These are phyloP conservation scores for Netelia melanura DNA, from an alignment of 2,888 invertebrate species.

Conservation along the genomic window DNA sequence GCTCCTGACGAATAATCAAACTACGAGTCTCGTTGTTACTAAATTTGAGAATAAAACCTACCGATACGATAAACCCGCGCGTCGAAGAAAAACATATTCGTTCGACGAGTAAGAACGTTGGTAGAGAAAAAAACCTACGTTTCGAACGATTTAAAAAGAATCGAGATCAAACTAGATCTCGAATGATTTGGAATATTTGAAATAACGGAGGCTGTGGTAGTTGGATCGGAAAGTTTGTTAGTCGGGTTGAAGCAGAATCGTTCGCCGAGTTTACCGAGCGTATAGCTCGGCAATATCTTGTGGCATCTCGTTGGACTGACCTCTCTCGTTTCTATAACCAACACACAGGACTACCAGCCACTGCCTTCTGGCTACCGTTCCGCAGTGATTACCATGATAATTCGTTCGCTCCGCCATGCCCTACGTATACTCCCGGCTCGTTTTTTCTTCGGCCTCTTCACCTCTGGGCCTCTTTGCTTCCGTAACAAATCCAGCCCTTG, in stretches of 20 bases:
- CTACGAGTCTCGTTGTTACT: too few relatives aligned
- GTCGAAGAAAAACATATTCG: too few relatives aligned
- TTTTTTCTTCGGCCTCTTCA: conserved; percentile 4
- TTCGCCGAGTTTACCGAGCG: conserved; percentile 54
- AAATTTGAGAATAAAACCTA: too few relatives aligned
- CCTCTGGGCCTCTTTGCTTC: background rate
- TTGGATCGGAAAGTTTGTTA: background rate
- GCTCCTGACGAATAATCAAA: too few relatives aligned
- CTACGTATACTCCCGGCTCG: conserved; percentile 60
- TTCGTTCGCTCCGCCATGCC: conserved; percentile 74
- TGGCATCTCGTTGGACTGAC: conserved; percentile 75
- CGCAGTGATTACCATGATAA: conserved; percentile 79
- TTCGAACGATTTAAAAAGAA: too few relatives aligned
- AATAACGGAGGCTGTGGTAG: too few relatives aligned
- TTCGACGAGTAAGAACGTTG: too few relatives aligned
- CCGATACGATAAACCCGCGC: too few relatives aligned
- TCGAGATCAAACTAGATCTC: too few relatives aligned
- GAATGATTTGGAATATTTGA: too few relatives aligned
- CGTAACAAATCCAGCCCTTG: conserved; percentile 20
- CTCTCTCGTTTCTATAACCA: conserved; percentile 66
- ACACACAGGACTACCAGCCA: background rate
- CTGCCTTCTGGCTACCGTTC: conserved; percentile 74
- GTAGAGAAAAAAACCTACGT: too few relatives aligned
- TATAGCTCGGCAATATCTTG: conserved; percentile 72
- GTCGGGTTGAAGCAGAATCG: conserved; percentile 5